These are phyloP conservation scores for Cepaea nemoralis DNA, from an alignment of 1,140 invertebrate genomes.

Conservation along the genomic window DNA sequence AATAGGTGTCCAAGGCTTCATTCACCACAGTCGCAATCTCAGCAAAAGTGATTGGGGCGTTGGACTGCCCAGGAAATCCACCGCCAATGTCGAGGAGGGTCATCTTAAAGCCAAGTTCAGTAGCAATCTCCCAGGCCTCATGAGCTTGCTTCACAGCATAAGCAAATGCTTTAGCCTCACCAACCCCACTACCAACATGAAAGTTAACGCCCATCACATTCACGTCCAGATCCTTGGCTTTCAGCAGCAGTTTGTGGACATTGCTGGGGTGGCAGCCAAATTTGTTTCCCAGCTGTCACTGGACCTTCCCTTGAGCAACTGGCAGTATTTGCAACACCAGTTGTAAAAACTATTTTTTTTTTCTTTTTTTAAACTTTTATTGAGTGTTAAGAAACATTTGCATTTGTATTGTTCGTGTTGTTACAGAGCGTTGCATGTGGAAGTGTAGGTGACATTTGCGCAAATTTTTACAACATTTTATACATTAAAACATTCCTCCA, in stretches of 20 bases:
- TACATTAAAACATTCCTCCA: too few relatives aligned
- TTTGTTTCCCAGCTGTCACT: conserved; percentile 93
- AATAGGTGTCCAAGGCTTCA: conserved; percentile 84
- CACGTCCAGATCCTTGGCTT: conserved; percentile 81
- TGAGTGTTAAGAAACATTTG: too few relatives aligned
- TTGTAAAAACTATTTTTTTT: too few relatives aligned
- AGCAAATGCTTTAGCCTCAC: conserved; percentile 72
- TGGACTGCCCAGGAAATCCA: conserved; percentile 73
- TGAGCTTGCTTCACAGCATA: conserved; percentile 71
- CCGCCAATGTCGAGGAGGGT: conserved; percentile 74
- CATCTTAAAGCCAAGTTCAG: conserved; percentile 70
- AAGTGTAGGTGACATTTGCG: too few relatives aligned
- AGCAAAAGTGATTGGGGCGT: conserved; percentile 68
- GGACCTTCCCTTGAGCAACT: conserved; percentile 87
- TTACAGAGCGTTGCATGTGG: too few relatives aligned
- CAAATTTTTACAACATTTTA: too few relatives aligned
- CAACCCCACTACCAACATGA: conserved; percentile 75
- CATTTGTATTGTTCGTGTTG: too few relatives aligned
- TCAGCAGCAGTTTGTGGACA: conserved; percentile 82
- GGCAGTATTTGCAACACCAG: conserved; percentile 90
- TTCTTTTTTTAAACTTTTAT: too few relatives aligned
- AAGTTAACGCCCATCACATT: conserved; percentile 83
- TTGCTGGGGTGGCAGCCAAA: conserved; percentile 92
- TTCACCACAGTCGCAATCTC: conserved; percentile 67
- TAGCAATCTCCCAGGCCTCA: conserved; percentile 70